Conservation (phyloP, 1,140 invertebrate genomes). For the Dendroctonus ponderosae region DNA sequence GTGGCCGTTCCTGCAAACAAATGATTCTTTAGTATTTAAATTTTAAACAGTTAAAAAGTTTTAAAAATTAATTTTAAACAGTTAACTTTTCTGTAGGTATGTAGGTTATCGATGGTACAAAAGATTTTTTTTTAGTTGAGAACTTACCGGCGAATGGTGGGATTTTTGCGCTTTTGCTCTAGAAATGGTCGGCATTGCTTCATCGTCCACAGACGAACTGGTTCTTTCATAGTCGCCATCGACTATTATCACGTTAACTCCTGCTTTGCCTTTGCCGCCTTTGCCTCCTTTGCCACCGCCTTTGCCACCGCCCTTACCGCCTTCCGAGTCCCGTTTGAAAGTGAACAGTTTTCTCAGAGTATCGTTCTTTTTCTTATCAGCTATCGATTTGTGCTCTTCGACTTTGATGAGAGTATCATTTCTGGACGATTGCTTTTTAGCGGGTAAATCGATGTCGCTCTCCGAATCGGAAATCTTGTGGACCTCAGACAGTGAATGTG, state of each 20-base stretch:
- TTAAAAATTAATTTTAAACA: not conserved
- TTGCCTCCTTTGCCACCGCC: conserved; percentile 59
- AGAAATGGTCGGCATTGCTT: conserved; percentile 40
- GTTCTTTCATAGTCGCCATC: conserved; percentile 48
- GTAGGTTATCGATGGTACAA: conserved; percentile 6
- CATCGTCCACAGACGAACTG: conserved; percentile 49
- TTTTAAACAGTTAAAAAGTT: not conserved
- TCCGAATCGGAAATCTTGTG: conserved; percentile 35
- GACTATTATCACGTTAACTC: conserved; percentile 48
- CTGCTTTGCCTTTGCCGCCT: conserved; percentile 52
- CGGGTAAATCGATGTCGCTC: conserved; percentile 18
- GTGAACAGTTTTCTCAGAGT: conserved; percentile 67
- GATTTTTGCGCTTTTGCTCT: too few species aligned
- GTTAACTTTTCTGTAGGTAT: not conserved
- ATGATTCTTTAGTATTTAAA: not conserved
- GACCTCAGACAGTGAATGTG: conserved; percentile 8
- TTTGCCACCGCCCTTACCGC: conserved; percentile 55
- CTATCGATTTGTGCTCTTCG: conserved; percentile 56
- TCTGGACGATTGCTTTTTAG: conserved; percentile 22
- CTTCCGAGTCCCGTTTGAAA: conserved; percentile 49
- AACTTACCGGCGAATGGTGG: conserved; percentile 35
- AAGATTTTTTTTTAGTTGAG: conserved; percentile 8
- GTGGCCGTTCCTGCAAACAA: conserved; percentile 7
- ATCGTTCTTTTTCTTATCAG: conserved; percentile 71
- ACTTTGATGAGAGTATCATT: conserved; percentile 46